These are phyloP conservation scores for Calameuta idolon DNA, from an alignment of 2,888 invertebrate genomes.

Conservation along the genomic window DNA sequence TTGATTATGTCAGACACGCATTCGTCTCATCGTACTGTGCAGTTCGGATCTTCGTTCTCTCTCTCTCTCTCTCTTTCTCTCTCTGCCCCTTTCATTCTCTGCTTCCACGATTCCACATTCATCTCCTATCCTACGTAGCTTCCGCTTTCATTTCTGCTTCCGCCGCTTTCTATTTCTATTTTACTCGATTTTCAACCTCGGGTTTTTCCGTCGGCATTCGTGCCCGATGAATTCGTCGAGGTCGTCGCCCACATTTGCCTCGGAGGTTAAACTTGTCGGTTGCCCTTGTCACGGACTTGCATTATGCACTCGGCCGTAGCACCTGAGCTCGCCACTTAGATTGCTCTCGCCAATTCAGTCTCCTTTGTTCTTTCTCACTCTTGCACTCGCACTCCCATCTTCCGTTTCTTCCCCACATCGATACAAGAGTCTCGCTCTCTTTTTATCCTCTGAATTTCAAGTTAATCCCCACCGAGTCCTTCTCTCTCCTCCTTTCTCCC, in stretches of 20 bases:
- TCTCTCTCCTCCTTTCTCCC: too few relatives aligned
- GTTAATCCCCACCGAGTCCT: neutral
- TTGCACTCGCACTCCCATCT: neutral
- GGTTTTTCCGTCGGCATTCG: neutral
- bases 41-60: neutral
- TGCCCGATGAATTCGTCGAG: neutral
- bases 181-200: neutral
- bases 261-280: neutral
- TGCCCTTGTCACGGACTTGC: neutral
- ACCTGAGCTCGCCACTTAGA: neutral
- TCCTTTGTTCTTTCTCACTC: neutral
- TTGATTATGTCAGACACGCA: neutral
- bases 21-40: neutral
- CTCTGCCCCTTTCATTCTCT: neutral
- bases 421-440: neutral
- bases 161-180: conserved; percentile 2
- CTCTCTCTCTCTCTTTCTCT: neutral
- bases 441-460: neutral
- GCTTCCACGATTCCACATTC: neutral
- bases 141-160: neutral
- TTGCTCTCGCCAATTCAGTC: neutral
- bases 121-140: neutral
- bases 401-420: neutral
- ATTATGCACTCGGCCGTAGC: neutral
- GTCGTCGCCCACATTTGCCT: neutral